Conservation (phyloP, 2,113 vertebrate genomes). For the Gavia stellata region DNA sequence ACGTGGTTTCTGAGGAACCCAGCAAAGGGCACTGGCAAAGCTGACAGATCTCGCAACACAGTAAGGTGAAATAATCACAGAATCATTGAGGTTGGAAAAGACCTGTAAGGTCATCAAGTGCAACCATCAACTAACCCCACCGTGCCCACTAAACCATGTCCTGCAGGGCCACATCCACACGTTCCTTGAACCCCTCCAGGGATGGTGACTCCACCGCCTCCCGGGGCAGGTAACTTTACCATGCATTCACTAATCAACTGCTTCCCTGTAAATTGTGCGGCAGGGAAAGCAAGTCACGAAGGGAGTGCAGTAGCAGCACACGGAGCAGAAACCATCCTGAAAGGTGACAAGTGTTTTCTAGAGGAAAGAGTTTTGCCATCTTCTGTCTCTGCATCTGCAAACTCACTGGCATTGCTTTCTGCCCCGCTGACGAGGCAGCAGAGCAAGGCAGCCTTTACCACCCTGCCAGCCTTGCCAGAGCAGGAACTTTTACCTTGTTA, state of each 20-base stretch:
- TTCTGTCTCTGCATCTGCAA: not conserved
- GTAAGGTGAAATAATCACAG: not conserved
- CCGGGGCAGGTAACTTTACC: not conserved
- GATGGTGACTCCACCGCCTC: too few relatives aligned
- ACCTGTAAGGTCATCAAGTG: too few relatives aligned
- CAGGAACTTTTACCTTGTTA: not conserved
- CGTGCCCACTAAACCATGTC: too few relatives aligned
- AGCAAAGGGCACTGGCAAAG: not conserved
- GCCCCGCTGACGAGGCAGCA: not conserved
- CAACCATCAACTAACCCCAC: too few relatives aligned
- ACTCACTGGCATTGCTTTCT: not conserved
- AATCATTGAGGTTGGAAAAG: too few relatives aligned
- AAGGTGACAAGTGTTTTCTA: not conserved
- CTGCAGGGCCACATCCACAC: too few relatives aligned
- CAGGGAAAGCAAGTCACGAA: not conserved
- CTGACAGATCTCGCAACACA: accelerated
- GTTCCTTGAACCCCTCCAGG: too few relatives aligned
- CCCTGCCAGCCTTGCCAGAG: not conserved
- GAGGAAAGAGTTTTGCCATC: not conserved
- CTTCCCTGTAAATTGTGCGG: accelerated
- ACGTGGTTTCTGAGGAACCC: not conserved
- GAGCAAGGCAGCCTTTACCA: not conserved
- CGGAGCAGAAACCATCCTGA: not conserved
- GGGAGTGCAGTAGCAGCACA: not conserved
- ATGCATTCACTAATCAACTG: not conserved